Evolutionary conservation across 2,888 invertebrate species (phyloP), one percentile per base, ranked within the genome.

Genomic region (Rotaria magnacalcarata): DNA sequence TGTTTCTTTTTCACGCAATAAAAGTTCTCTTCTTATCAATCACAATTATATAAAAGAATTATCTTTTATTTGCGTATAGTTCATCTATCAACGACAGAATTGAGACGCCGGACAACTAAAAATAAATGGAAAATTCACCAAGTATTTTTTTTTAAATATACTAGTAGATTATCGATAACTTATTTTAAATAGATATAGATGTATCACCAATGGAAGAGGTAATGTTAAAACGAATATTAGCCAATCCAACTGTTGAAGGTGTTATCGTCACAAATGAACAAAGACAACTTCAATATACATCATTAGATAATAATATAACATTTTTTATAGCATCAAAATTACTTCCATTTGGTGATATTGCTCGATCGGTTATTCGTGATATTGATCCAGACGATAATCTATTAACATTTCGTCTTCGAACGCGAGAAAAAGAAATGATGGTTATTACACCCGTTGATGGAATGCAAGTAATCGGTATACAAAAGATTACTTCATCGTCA

Each of bases 301-400:
- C 80, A n/a, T n/a, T 80, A 8, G 47, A 80, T 80, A 80, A 80
- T n/a, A 80, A 80, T 47, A 1, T 47, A 0, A 80, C 80, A n/a
- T 80, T 80, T 80, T 8, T 16, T 8, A 80, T 80, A 24, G 8
- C 24, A n/a, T 47, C 80, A 24, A 80, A 80, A 11, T n/a, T 80
- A n/a, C 14, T 80, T n/a, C 24, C 43, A 14, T 80, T 80, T 24
- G 47, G 21, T 47, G 10, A 43, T 14, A 6, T 47, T 11, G 24
- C 2, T 24, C 80, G 80, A 24, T 43, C 80, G 19, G n/a, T n/a
- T 80, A 80, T 80, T 80, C 80, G 80, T 11, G 80, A 80, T 80
- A 47, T 80, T 10, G 47, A 80, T 47, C 80, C 80, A 80, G 47
- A 47, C 47, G 47, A 80, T 80, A 47, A 43, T n/a, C 47, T 80